A percentile compares a stretch with the other conserved stretches of the same genome.
Conservation (phyloP, 37 sponge, comb jelly and placozoan genomes). For the Chondrilla cf. caribensis region DNA sequence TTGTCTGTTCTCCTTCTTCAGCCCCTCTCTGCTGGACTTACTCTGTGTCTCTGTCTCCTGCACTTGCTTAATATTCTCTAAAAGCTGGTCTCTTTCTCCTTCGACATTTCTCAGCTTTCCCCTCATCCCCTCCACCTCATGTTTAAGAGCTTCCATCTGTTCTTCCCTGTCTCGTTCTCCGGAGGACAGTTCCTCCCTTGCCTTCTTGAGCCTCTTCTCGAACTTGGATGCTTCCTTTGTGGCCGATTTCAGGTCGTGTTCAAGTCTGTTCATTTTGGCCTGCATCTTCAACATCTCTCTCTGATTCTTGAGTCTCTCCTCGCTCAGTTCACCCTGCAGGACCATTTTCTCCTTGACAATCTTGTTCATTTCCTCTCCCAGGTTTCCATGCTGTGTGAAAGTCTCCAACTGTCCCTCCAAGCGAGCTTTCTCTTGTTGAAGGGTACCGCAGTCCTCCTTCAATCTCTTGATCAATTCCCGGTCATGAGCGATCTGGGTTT, state of each 20-base stretch:
- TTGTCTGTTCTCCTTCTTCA: too few relatives aligned
- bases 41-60: not conserved
- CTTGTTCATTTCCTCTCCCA: conserved; percentile 38
- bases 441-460: not conserved
- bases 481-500: conserved; percentile 6
- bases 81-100: not conserved
- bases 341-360: conserved; percentile 36
- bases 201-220: conserved; percentile 24
- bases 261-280: conserved; percentile 39
- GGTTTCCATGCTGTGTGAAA: not conserved
- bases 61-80: not conserved
- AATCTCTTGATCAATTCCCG: not conserved
- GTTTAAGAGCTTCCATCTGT: not conserved
- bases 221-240: conserved; percentile 32
- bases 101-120: not conserved
- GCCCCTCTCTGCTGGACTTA: not conserved
- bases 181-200: not conserved
- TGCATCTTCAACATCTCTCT: conserved; percentile 39
- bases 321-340: conserved; percentile 52
- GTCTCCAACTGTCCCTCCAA: conserved; percentile 61
- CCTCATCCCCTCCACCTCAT: not conserved
- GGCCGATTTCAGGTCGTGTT: conserved; percentile 41
- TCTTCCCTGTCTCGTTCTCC: too few relatives aligned
- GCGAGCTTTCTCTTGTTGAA: conserved; percentile 49
- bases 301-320: conserved; percentile 45